Base-by-base conservation (phyloP, 2,797 vertebrate genomes). In the Eulemur coronatus region DNA sequence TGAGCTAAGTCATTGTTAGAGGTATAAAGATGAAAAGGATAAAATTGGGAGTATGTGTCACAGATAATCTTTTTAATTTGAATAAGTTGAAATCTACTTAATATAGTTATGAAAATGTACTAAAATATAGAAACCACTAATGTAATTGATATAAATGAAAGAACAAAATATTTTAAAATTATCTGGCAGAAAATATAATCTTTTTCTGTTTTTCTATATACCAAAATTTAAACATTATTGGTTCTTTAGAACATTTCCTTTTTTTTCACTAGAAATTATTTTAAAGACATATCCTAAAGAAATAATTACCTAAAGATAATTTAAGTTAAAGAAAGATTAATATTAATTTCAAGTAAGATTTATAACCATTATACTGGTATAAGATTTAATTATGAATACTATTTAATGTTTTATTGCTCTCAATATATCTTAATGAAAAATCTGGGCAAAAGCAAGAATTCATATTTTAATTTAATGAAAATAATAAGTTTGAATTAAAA, bases 391-490 rank as follows among this genome's bases (percentile, higher is more conserved):
- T 79, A 24, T 67, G 14, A 52, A 80, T 75, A 35, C 67, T 61
- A 22, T 11, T 57, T 57, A 91, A 67, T 95, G 48, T 76, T 84
- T n/a, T 46, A 75, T 55, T 93, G 46, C 33, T 52, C 5, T 82
- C 22, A 85, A 33, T 35, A 78, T 50, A 85, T 78, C 24, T 81
- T 80, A 70, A n/a, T 81, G 17, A 89, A 84, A 91, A 70, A 20
- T 46, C 35, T 75, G 2, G 7, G 18, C 2, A 38, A 55, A 65
- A 46, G 18, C 5, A 59, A 73, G 13, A 78, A 26, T 91, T 30
- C 20, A 61, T 24, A 78, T 33, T 82, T 67, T 57, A 18, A 91
- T 73, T 55, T 26, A 79, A 75, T 46, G 43, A 81, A 89, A 88
- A 59, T 65, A 91, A 43, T 1, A 78, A 84, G 11, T 55, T 46